Evolutionary conservation across 2,113 vertebrate genomes (phyloP).

Genomic region (Nettapus auritus): DNA sequence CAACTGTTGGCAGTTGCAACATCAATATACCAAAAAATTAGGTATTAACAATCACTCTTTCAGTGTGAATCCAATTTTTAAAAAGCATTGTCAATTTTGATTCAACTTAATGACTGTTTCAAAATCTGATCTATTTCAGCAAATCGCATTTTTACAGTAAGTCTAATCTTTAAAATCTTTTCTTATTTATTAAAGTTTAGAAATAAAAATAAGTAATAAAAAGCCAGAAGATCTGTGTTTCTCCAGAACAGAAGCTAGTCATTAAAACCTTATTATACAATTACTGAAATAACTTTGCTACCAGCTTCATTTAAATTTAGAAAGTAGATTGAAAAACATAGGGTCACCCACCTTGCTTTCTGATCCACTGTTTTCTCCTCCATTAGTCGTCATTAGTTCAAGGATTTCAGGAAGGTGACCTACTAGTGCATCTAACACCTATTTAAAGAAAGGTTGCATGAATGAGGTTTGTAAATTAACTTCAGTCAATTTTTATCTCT

Average conservation of each 20-base stretch:
- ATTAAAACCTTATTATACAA: not conserved
- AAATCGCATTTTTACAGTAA: not conserved
- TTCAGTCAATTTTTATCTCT: not conserved
- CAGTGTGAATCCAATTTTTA: not conserved
- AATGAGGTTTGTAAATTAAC: constrained; percentile 11
- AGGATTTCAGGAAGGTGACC: constrained; percentile 91
- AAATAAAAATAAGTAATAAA: not conserved
- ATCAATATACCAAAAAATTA: not conserved
- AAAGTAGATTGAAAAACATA: not conserved
- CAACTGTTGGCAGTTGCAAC: not conserved
- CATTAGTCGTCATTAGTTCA: constrained; percentile 84
- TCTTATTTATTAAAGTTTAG: not conserved
- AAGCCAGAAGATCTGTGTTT: rapidly evolving
- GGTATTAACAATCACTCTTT: not conserved
- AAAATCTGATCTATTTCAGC: not conserved
- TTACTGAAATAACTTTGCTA: not conserved
- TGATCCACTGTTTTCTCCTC: constrained; percentile 83
- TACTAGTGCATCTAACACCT: constrained; percentile 92
- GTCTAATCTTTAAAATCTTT: not conserved
- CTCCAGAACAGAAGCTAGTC: not conserved
- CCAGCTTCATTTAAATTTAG: not conserved
- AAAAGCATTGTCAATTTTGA: not conserved
- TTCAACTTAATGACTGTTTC: not conserved
- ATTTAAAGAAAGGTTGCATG: constrained; percentile 56
- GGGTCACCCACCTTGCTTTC: constrained; percentile 85